Evolutionary conservation across 2,888 invertebrate species (phyloP), one percentile per base, ranked within the genome.

Genomic region (Plebejus anna): DNA sequence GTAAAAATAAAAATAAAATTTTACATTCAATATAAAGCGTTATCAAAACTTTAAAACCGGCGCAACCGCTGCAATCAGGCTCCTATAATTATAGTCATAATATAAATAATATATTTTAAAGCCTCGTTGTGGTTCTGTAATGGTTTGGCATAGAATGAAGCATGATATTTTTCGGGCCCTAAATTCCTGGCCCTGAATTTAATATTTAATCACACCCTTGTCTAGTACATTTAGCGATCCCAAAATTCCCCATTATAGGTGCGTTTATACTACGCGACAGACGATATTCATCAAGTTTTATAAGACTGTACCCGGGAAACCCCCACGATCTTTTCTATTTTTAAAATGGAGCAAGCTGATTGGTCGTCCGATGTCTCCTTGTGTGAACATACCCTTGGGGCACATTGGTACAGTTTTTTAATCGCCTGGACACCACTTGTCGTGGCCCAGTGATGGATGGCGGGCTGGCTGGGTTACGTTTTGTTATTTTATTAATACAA

Each of bases 401-500:
- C 78, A 78, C 78, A 79, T 81, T 81, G 89, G 89, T 86, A 88
- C 90, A 88, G 87, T 90, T 83, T 84, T 88, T 92, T 93, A 93
- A 93, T 92, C 92, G 92, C 85, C 84, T 85, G 88, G 82, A 88
- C 87, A 88, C 84, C 91, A 90, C 91, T 92, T 91, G 93, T 93
- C 91, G 89, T 84, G 87, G 82, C 84, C 84, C 80, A 83, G 89
- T 93, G 93, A 94, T 93, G 91, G 93, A 94, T 93, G 90, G 86
- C 86, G 87, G 79, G 78, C 76, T 76, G 84, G 84, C 84, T 82
- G 88, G 90, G 91, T 90, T 92, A 90, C 90, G 92, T 92, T 92
- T 92, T 91, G 94, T 94, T 92, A 91, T 93, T 92, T 92, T 94
- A 92, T 93, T 94, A 93, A 92, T 93, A 91, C 92, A 89, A 90